Percentiles rank a stretch among this genome's conserved stretches.
phyloP scores from a whole-genome alignment of 2,888 invertebrate genomes.

The Archips crataeganus region DNA sequence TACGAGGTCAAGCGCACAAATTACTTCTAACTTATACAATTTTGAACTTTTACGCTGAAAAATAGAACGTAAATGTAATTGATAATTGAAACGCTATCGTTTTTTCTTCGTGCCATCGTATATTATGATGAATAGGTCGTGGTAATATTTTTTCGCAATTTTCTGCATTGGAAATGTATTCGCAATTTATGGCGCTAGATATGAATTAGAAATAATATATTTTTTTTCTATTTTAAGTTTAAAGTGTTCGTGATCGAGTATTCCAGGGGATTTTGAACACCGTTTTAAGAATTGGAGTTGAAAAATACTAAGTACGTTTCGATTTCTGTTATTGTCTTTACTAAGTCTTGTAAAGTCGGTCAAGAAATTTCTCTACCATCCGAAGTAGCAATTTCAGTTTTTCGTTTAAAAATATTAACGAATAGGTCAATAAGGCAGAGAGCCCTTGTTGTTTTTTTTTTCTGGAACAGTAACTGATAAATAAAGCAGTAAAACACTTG shows the following conservation, averaged over 20 bases:
- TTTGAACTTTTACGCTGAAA: neutral
- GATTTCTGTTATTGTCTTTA: neutral
- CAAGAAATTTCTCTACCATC: too few species aligned
- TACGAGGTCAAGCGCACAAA: constrained; percentile 32
- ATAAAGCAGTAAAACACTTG: too few species aligned
- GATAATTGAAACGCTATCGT: constrained; percentile 21
- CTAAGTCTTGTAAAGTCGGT: too few species aligned
- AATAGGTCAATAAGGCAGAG: too few species aligned
- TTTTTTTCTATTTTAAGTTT: constrained; percentile 17
- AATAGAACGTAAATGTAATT: neutral
- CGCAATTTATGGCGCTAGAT: constrained; percentile 20
- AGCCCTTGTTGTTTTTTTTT: too few species aligned
- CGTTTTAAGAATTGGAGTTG: too few species aligned
- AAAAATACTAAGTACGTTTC: constrained; percentile 6
- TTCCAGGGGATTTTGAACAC: too few species aligned
- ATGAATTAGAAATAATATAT: too few species aligned
- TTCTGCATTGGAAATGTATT: constrained; percentile 30
- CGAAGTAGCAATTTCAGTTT: too few species aligned
- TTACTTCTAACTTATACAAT: neutral
- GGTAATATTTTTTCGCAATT: constrained; percentile 34
- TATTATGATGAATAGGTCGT: constrained; percentile 34
- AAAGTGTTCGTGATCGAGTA: neutral
- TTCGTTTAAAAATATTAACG: too few species aligned
- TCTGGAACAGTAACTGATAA: too few species aligned
- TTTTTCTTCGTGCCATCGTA: constrained; percentile 24